Evolutionary conservation across 2,797 vertebrate genomes (phyloP).

Genomic region (Rhinichthys osculus): DNA sequence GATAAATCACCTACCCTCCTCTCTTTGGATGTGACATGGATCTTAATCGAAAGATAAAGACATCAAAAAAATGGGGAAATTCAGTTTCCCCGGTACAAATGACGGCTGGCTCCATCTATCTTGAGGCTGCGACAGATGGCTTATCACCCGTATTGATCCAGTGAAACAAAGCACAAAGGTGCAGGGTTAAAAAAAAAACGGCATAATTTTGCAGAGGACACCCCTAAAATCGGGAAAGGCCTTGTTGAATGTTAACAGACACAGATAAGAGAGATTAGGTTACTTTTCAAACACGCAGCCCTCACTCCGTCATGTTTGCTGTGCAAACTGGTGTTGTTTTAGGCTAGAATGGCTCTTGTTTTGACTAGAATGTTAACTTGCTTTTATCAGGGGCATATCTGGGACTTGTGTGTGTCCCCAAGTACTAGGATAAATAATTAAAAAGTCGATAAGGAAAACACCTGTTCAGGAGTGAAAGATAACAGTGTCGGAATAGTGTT

Average conservation of each 20-base stretch:
- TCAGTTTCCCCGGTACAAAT: conserved; percentile 24
- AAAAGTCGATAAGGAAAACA: conserved; percentile 55
- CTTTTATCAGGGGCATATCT: conserved; percentile 71
- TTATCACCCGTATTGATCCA: conserved; percentile 53
- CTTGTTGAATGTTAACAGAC: conserved; percentile 67
- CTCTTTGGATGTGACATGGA: conserved; percentile 32
- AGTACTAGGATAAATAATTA: conserved; percentile 42
- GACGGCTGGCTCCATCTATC: conserved; percentile 6
- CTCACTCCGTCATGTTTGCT: conserved; percentile 54
- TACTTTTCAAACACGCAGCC: conserved; percentile 66
- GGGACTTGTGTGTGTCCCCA: conserved; percentile 62
- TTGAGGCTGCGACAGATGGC: conserved; percentile 23
- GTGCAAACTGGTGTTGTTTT: conserved; percentile 49
- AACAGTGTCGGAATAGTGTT: not conserved
- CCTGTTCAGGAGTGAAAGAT: conserved; percentile 48
- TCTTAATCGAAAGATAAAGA: conserved; percentile 49
- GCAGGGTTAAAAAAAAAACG: conserved; percentile 41
- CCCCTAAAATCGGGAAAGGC: conserved; percentile 58
- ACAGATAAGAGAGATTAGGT: conserved; percentile 68
- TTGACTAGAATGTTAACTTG: conserved; percentile 72
- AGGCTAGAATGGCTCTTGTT: conserved; percentile 71
- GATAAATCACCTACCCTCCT: conserved; percentile 51
- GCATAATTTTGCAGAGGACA: conserved; percentile 45
- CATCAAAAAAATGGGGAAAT: conserved; percentile 42
- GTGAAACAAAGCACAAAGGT: conserved; percentile 52